Base-by-base conservation (phyloP, 2,888 invertebrate species). In the Nomada ferruginata region DNA sequence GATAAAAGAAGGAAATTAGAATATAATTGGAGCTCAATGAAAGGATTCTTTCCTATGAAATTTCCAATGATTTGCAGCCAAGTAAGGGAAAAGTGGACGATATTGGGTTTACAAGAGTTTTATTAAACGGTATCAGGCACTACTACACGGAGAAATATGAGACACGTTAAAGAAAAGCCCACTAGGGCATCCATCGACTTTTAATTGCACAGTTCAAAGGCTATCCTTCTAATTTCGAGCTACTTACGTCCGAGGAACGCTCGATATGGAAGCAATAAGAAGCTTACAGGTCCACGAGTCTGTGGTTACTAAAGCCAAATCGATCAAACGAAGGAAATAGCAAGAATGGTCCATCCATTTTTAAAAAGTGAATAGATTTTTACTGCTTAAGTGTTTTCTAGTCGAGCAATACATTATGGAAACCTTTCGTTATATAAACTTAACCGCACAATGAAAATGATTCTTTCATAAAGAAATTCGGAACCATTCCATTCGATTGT, bases 211-310 rank as follows among this genome's bases (percentile, higher is more conserved):
- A 63, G 55, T 82, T 81, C 70, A 68, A 71, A 75, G 57, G 74
- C 66, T 80, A 63, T 74, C 42, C 69, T 71, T 75, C 73, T 82
- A 81, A 81, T 82, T 80, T 81, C 81, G 63, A 66, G 63, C 64
- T 72, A 76, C 72, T 76, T 73, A 70, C 61, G 72, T 63, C 42
- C 29, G 4, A 18, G 42, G 44, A 66, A 76, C 70, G 57, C 47
- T 50, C 61, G 68, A 71, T 81, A 69, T 66, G 65, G 69, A 61
- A 59, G 70, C 64, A 83, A 71, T 82, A 81, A 83, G 82, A 42
- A 74, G 82, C 83, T 83, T 83, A 81, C 65, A 5, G 61, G 61
- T n/a, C 71, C 47, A 26, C 23, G n/a, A 68, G 72, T 47, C 53
- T 50, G 60, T 57, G 72, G 74, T 68, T 53, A 29, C 60, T 55